Evolutionary conservation across 2,888 invertebrate genomes (phyloP).

Genomic region (Aleiodes leptofemur): DNA sequence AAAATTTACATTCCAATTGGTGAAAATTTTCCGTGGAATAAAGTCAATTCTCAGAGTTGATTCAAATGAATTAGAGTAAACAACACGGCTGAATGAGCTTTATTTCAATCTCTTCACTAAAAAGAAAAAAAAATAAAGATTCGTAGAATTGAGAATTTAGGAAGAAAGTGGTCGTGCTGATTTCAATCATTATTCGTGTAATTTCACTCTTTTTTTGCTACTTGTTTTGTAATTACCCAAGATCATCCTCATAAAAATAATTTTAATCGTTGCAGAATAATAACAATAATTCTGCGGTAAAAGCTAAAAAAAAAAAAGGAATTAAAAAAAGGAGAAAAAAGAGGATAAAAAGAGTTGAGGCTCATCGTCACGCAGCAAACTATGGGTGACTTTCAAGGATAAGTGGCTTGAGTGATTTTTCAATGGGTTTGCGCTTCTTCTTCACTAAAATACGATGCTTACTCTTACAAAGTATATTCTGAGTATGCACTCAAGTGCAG

Average conservation of each 20-base stretch:
- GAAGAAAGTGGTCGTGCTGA: too few species aligned
- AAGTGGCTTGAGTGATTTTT: constrained; percentile 33
- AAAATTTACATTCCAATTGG: too few species aligned
- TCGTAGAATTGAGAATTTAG: too few species aligned
- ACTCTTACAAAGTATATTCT: constrained; percentile 23
- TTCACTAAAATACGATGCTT: constrained; percentile 26
- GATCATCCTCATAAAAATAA: not conserved
- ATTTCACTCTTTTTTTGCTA: too few species aligned
- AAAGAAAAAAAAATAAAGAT: too few species aligned
- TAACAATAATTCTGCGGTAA: not conserved
- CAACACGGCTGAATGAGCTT: too few species aligned
- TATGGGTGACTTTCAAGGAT: constrained; percentile 32
- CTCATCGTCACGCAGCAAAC: constrained; percentile 10
- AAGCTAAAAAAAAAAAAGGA: not conserved
- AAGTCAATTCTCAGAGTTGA: too few species aligned
- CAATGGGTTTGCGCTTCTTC: constrained; percentile 32
- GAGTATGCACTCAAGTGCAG: constrained; percentile 32
- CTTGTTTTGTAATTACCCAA: too few species aligned
- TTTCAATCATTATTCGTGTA: too few species aligned
- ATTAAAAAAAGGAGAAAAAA: not conserved
- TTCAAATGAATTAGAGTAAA: too few species aligned
- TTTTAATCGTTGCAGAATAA: not conserved
- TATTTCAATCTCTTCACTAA: too few species aligned
- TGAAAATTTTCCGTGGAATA: too few species aligned
- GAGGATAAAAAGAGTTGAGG: not conserved